phyloP scores from a whole-genome alignment of 2,113 vertebrate species.

The Melozone crissalis region DNA sequence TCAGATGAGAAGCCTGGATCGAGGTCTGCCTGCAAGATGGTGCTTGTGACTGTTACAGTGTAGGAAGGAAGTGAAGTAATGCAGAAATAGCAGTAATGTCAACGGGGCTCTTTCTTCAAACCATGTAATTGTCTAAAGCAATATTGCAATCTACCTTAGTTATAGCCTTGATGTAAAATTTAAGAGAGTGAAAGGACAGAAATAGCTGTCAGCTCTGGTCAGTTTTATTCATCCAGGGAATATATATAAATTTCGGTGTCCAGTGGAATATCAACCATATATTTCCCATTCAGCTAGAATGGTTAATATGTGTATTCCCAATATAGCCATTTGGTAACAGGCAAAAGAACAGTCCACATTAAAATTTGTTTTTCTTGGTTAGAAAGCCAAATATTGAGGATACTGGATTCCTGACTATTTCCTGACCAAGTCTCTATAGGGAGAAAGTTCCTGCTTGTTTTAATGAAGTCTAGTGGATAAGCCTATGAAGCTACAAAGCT shows the following conservation, averaged over 20 bases:
- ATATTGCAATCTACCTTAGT: not conserved
- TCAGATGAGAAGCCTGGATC: not conserved
- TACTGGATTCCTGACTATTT: not conserved
- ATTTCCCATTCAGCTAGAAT: not conserved
- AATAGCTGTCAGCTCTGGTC: not conserved
- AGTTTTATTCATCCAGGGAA: not conserved
- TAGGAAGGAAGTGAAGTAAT: slow-evolving; percentile 55
- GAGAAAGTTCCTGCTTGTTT: not conserved
- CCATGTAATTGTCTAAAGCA: not conserved
- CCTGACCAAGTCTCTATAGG: not conserved
- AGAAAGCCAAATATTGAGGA: not conserved
- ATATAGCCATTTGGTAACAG: not conserved
- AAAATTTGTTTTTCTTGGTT: not conserved
- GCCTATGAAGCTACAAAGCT: not conserved
- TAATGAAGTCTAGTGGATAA: not conserved
- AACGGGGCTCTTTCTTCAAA: slow-evolving; percentile 40
- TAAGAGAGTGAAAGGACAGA: not conserved
- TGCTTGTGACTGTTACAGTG: not conserved
- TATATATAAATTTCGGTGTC: not conserved
- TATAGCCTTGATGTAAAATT: not conserved
- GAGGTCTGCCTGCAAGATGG: not conserved
- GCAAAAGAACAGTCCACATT: not conserved
- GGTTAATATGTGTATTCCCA: not conserved
- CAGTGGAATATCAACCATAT: not conserved
- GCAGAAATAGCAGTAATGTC: slow-evolving; percentile 22